Percentiles rank a stretch among this genome's conserved stretches.
phyloP scores from a whole-genome alignment of 1,140 invertebrate species.

The Luehdorfia chinensis region DNA sequence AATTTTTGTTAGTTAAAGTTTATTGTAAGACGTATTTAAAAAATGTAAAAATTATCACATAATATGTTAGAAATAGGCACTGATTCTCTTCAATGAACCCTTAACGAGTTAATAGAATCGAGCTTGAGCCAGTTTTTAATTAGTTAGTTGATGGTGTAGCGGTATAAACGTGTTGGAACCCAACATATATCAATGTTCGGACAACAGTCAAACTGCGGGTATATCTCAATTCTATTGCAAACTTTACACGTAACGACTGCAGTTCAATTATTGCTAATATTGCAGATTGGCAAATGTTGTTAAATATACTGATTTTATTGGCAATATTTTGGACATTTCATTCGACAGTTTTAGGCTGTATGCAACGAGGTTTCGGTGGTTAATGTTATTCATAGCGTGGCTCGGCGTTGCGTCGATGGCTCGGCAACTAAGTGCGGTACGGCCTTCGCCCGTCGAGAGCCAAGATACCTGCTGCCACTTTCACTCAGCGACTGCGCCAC shows the following conservation, averaged over 20 bases:
- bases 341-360: too few relatives aligned
- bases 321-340: too few relatives aligned
- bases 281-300: too few relatives aligned
- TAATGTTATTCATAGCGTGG: slow-evolving; percentile 50
- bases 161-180: slow-evolving; percentile 11
- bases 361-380: slow-evolving; percentile 45
- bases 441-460: slow-evolving; percentile 58
- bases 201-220: too few relatives aligned
- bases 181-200: too few relatives aligned
- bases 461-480: slow-evolving; percentile 62
- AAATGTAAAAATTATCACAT: too few relatives aligned
- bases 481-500: slow-evolving; percentile 52
- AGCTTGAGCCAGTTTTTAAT: slow-evolving; percentile 16
- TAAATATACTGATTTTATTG: too few relatives aligned
- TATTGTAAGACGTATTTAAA: too few relatives aligned
- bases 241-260: too few relatives aligned
- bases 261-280: too few relatives aligned
- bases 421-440: slow-evolving; percentile 27
- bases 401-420: slow-evolving; percentile 24
- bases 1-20: too few relatives aligned
- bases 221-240: too few relatives aligned
- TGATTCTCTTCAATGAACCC: slow-evolving; percentile 9
- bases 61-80: slow-evolving; percentile 7
- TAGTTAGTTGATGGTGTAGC: slow-evolving; percentile 13
- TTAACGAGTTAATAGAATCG: slow-evolving; percentile 17